phyloP scores from a whole-genome alignment of 2,113 vertebrate genomes.

The Excalfactoria chinensis region DNA sequence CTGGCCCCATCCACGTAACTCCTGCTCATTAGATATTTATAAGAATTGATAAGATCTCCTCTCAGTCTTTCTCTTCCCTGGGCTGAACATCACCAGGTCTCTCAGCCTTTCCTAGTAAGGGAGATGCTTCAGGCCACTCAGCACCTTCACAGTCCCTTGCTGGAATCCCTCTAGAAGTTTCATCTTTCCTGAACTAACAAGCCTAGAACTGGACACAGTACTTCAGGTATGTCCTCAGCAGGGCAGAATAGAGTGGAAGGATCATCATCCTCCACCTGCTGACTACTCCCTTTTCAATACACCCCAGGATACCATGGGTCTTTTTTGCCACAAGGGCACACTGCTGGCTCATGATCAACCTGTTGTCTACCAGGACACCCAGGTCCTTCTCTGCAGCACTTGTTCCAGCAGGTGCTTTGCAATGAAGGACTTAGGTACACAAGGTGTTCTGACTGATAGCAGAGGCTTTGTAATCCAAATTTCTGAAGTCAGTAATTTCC shows the following conservation, averaged over 20 bases:
- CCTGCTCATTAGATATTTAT: not conserved
- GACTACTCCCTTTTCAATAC: not conserved
- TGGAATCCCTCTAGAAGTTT: not conserved
- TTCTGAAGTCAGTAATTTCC: constrained; percentile 7
- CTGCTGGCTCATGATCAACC: not conserved
- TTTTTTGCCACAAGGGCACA: not conserved
- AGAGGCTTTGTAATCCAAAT: not conserved
- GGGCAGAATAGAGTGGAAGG: not conserved
- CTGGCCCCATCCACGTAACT: not conserved
- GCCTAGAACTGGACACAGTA: not conserved
- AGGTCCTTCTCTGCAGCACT: not conserved
- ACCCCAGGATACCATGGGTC: not conserved
- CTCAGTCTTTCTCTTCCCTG: too few species aligned
- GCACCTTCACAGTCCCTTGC: too few species aligned
- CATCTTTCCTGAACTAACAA: not conserved
- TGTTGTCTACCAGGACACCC: not conserved
- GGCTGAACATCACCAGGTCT: not conserved
- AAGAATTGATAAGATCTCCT: not conserved
- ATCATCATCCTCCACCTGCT: not conserved
- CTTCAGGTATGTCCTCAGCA: not conserved
- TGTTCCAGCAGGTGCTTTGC: not conserved
- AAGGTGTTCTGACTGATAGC: not conserved
- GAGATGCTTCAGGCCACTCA: too few species aligned
- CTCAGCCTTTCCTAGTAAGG: not conserved
- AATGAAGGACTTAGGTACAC: not conserved